Evolutionary conservation across 2,113 vertebrate species (phyloP), one percentile per base, ranked within the genome.

Genomic region (Mus spicilegus): DNA sequence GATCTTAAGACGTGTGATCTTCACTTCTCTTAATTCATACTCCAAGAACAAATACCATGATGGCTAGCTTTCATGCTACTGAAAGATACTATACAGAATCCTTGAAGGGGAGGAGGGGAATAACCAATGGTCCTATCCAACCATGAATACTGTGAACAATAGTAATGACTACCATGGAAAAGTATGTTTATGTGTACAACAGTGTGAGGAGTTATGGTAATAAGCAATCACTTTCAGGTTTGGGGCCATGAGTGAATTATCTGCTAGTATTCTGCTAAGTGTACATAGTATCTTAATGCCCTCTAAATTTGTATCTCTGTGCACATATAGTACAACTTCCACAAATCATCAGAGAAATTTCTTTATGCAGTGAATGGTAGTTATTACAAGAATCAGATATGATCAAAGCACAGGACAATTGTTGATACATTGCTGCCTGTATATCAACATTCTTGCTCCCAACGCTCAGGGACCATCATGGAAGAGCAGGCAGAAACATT

Each of bases 21-120:
- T 81, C 3, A 39, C 7, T 42, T 84, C 81, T 63, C 13, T 84
- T 84, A 42, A 63, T 30, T 63, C n/a, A 82, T 61, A 14, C 14
- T 84, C 14, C 58, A 63, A 63, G 24, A 84, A 42, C 30, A 84
- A 63, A 26, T 84, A 30, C 13, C 58, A 42, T 84, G n/a, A 54
- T 63, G 58, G 13, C 81, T 17, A 61, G 11, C 6, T 61, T 82
- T 61, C 22, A 82, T 28, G 8, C 12, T 39, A 26, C 20, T 24
- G 11, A 58, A 58, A 39, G 33, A 14, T 82, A 42, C 80, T 42
- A 63, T 1, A 82, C 14, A 63, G 80, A 61, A 14, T 63, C 11
- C 54, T 28, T 39, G 58, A 8, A 28, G 0, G 4, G 3, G 19
- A n/a, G n/a, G 19, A 20, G 17, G 1, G 1, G 42, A 14, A 7